A percentile compares a stretch with the other conserved stretches of the same genome.
Conservation (phyloP, 2,888 invertebrate species). For the Lottia gigantea region DNA sequence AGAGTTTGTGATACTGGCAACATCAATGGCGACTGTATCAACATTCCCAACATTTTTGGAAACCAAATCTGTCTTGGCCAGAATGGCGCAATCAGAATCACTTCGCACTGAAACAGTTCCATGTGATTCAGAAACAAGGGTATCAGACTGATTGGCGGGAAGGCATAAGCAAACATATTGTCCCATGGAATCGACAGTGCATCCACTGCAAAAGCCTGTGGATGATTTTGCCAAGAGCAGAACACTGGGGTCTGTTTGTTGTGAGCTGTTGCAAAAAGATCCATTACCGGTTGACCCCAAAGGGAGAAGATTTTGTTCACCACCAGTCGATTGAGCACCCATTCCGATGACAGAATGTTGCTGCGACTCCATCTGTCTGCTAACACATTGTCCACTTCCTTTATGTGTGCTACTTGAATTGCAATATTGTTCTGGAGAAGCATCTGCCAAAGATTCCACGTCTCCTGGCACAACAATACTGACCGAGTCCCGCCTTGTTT, state of each 20-base stretch:
- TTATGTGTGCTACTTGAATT: constrained; percentile 29
- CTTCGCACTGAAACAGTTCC: constrained; percentile 14
- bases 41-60: constrained; percentile 23
- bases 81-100: constrained; percentile 11
- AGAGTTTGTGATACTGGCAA: constrained; percentile 24
- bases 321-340: constrained; percentile 26
- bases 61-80: constrained; percentile 24
- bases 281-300: constrained; percentile 18
- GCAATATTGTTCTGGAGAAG: constrained; percentile 25
- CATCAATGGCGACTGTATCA: constrained; percentile 22
- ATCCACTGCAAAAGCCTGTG: constrained; percentile 18
- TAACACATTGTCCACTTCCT: constrained; percentile 26
- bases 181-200: constrained; percentile 23
- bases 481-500: constrained; percentile 11
- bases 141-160: constrained; percentile 16
- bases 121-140: constrained; percentile 18
- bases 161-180: constrained; percentile 23
- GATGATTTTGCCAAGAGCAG: constrained; percentile 14
- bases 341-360: constrained; percentile 26
- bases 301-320: constrained; percentile 14
- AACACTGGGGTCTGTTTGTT: constrained; percentile 19
- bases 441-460: constrained; percentile 21
- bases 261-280: constrained; percentile 22
- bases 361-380: constrained; percentile 27
- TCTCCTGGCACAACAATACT: background rate